Conservation (phyloP, 1,140 invertebrate species). For the Dendrolimus kikuchii region DNA sequence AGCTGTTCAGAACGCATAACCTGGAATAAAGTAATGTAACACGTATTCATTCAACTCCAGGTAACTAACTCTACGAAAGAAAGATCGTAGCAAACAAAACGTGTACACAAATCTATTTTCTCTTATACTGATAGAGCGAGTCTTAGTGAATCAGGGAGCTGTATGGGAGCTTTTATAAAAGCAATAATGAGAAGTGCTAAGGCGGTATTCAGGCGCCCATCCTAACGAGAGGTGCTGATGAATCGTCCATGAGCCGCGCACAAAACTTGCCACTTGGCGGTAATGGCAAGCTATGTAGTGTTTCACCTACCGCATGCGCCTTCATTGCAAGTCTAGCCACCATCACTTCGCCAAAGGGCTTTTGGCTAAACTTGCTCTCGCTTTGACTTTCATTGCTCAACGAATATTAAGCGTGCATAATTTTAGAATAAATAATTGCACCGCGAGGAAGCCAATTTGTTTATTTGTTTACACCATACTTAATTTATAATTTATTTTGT, state of each 20-base stretch:
- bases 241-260: conserved; percentile 61
- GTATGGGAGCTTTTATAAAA: conserved; percentile 68
- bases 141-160: conserved; percentile 63
- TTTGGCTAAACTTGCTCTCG: conserved; percentile 51
- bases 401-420: conserved; percentile 46
- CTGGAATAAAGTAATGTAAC: too few species aligned
- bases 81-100: conserved; percentile 52
- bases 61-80: conserved; percentile 21
- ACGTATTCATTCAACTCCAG: too few species aligned
- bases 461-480: conserved; percentile 35
- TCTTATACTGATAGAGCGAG: conserved; percentile 58
- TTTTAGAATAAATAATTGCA: conserved; percentile 46
- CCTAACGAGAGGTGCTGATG: conserved; percentile 60
- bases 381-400: conserved; percentile 51
- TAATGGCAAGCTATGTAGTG: conserved; percentile 45
- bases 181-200: conserved; percentile 69
- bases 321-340: not conserved
- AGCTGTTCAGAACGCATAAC: too few species aligned
- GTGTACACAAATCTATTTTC: conserved; percentile 67
- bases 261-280: conserved; percentile 61
- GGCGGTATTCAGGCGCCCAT: conserved; percentile 58
- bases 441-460: conserved; percentile 1
- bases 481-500: conserved; percentile 15
- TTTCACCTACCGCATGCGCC: conserved; percentile 20
- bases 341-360: conserved; percentile 46